Evolutionary conservation across 2,797 vertebrate species (phyloP).

Genomic region (Trematomus bernacchii): DNA sequence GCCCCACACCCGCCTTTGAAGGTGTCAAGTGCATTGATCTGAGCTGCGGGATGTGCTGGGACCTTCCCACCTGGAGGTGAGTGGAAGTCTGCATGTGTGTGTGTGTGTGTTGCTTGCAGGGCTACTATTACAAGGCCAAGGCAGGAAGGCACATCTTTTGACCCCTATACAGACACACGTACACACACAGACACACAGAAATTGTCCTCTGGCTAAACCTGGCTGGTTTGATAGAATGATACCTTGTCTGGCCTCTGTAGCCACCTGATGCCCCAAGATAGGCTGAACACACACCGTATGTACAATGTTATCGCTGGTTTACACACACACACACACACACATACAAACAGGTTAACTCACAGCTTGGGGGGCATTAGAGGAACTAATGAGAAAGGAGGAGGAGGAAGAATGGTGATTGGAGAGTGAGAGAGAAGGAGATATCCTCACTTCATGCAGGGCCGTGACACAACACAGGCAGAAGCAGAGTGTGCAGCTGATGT

Average conservation of each 20-base stretch:
- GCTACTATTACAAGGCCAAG: slow-evolving; percentile 83
- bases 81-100: slow-evolving; percentile 57
- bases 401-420: slow-evolving; percentile 47
- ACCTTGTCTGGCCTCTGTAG: slow-evolving; percentile 64
- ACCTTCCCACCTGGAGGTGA: slow-evolving; percentile 87
- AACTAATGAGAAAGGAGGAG: slow-evolving; percentile 67
- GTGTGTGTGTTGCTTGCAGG: slow-evolving; percentile 73
- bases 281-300: slow-evolving; percentile 34
- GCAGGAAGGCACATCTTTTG: slow-evolving; percentile 66
- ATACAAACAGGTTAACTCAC: slow-evolving; percentile 58
- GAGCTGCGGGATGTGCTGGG: slow-evolving; percentile 90
- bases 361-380: slow-evolving; percentile 58
- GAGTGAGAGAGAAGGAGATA: slow-evolving; percentile 43
- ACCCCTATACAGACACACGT: slow-evolving; percentile 72
- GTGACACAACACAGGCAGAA: slow-evolving; percentile 72
- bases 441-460: slow-evolving; percentile 73
- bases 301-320: slow-evolving; percentile 42
- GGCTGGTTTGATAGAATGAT: slow-evolving; percentile 60
- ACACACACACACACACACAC: slow-evolving; percentile 34
- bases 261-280: slow-evolving; percentile 74
- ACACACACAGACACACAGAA: slow-evolving; percentile 45
- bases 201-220: slow-evolving; percentile 80
- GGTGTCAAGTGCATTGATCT: slow-evolving; percentile 93
- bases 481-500: slow-evolving; percentile 71
- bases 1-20: slow-evolving; percentile 90